Evolutionary conservation across 2,113 vertebrate species (phyloP).

Genomic region (Semnornis frantzii): DNA sequence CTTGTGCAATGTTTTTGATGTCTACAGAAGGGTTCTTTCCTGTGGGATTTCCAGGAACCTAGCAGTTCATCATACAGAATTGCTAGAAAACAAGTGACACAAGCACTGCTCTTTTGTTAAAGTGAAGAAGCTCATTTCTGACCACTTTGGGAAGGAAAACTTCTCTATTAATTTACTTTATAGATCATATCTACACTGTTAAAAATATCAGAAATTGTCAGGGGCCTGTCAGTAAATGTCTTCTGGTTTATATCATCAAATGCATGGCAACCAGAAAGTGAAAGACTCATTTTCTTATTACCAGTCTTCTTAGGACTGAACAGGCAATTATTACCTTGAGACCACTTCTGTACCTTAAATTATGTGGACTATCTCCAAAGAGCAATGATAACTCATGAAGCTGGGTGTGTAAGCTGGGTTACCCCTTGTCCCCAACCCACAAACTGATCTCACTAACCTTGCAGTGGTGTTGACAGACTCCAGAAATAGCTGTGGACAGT

Average conservation of each 20-base stretch:
- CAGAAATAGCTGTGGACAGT: constrained; percentile 34
- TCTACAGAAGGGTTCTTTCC: background rate
- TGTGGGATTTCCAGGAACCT: background rate
- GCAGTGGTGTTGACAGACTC: constrained; percentile 36
- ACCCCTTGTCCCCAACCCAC: background rate
- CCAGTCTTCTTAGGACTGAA: background rate
- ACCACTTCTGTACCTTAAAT: background rate
- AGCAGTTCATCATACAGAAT: background rate
- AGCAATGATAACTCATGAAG: background rate
- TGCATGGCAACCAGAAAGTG: background rate
- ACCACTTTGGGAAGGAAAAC: background rate
- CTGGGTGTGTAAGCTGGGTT: background rate
- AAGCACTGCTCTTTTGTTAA: background rate
- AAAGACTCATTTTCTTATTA: constrained; percentile 5
- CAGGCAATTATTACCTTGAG: constrained; percentile 23
- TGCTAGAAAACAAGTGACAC: background rate
- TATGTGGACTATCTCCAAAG: background rate
- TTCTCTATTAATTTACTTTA: background rate
- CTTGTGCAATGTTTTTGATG: background rate
- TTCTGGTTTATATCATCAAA: fast-evolving
- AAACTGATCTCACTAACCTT: constrained; percentile 18
- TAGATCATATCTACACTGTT: background rate
- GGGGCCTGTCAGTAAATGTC: background rate
- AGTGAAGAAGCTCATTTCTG: background rate
- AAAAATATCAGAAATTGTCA: background rate